Conservation (phyloP, 2,888 invertebrate genomes). For the Branchellion lobata region DNA sequence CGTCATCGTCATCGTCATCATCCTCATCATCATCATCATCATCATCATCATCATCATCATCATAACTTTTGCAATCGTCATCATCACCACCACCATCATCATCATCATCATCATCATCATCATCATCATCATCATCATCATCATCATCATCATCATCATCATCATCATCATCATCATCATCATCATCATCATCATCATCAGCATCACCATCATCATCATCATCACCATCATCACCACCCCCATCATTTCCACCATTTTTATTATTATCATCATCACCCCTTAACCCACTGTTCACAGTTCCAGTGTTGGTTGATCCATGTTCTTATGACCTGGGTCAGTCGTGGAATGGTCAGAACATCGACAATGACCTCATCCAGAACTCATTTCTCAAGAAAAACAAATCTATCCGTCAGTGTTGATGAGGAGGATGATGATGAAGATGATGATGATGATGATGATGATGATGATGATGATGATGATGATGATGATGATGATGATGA, state of each 20-base stretch:
- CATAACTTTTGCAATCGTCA: constrained; percentile 31
- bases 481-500: no score
- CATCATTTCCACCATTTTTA: not conserved
- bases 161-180: not conserved
- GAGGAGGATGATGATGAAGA: no score
- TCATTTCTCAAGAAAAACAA: constrained; percentile 13
- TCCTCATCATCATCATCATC: not conserved
- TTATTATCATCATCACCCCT: not conserved
- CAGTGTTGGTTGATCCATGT: constrained; percentile 37
- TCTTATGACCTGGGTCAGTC: constrained; percentile 26
- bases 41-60: not conserved
- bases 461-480: no score
- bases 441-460: no score
- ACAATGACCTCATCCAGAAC: not conserved
- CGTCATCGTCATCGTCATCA: not conserved
- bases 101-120: not conserved
- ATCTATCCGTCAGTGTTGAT: not conserved
- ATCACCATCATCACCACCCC: not conserved
- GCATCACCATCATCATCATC: not conserved
- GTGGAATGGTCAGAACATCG: constrained; percentile 38
- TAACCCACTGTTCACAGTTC: constrained; percentile 18
- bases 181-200: constrained; percentile 33
- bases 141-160: not conserved
- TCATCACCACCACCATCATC: constrained; percentile 21
- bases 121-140: constrained; percentile 10